Base-by-base conservation (phyloP, 2,113 vertebrate genomes). In the Porphyrio hochstetteri region DNA sequence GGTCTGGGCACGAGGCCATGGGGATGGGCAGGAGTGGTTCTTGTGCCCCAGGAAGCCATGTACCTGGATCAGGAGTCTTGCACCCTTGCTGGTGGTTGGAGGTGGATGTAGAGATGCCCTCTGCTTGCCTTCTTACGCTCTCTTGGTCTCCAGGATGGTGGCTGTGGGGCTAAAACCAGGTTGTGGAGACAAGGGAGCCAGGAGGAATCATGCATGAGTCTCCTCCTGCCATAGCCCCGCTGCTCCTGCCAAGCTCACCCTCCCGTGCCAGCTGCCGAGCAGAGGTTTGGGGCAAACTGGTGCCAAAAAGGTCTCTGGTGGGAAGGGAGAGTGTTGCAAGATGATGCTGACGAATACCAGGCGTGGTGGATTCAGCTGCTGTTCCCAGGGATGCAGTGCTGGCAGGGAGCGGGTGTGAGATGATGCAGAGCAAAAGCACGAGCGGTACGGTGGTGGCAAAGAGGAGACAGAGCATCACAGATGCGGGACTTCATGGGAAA, bases 201-300 rank as follows among this genome's bases (percentile, higher is more conserved):
- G 44, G 72, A 71, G 65, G 72, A 50, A 89, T 23, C 35, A 20
- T 16, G 0, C 35, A 20, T 16, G 0, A 0, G 1, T 50, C 35
- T 65, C 86, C 23, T 35, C 40, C 13, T 57, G 74, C 52, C 0
- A 0, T 15, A 31, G 19, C n/a, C 33, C 38, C 13, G 65, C 74
- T 75, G 67, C 87, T 60, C 12, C 52, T 61, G 53, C 71, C 76
- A 28, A 4, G 48, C 40, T 81, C 0, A 0, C 19, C 53, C 11
- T 81, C 14, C 53, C 0, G 0, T 52, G 48, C 2, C 0, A 0
- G 7, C 29, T 48, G 75, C 67, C 5, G 27, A 55, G 67, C 31
- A 7, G 69, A 65, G 61, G 5, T 0, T 11, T 19, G 36, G 38
- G 61, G 3, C 65, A 57, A 9, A 53, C 8, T 33, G 70, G 75